Evolutionary conservation across 2,113 vertebrate species (phyloP).

Genomic region (Pseudonaja textilis): DNA sequence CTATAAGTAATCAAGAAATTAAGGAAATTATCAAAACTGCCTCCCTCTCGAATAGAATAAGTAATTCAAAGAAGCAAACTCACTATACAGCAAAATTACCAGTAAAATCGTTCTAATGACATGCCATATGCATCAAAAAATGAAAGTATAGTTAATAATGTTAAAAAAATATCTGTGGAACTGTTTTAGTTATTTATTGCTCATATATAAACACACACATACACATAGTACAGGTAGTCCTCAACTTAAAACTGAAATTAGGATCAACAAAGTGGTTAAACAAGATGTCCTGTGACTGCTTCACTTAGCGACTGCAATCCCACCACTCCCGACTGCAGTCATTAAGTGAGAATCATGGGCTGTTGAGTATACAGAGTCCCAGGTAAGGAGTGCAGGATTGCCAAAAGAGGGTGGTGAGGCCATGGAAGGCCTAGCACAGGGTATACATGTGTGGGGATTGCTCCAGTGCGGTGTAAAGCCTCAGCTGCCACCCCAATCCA

Average conservation of each 20-base stretch:
- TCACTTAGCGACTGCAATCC: background rate
- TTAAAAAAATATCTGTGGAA: background rate
- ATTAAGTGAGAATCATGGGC: background rate
- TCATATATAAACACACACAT: background rate
- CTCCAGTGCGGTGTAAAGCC: background rate
- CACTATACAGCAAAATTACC: background rate
- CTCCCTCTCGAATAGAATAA: background rate
- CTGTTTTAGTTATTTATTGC: background rate
- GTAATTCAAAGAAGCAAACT: background rate
- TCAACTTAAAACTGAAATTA: background rate
- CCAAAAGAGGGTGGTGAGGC: background rate
- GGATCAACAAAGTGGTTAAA: background rate
- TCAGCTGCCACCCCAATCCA: background rate
- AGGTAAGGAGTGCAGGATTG: background rate
- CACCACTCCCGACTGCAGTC: background rate
- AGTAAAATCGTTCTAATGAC: background rate
- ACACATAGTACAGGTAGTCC: background rate
- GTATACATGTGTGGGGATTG: background rate
- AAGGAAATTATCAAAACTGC: constrained; percentile 6
- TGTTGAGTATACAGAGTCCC: background rate
- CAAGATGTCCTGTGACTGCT: background rate
- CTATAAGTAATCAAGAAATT: constrained; percentile 43
- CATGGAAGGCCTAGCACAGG: background rate
- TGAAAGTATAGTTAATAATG: background rate
- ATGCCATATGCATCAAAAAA: background rate